Base-by-base conservation (phyloP, 1,140 invertebrate genomes). In the Diabrotica undecimpunctata region DNA sequence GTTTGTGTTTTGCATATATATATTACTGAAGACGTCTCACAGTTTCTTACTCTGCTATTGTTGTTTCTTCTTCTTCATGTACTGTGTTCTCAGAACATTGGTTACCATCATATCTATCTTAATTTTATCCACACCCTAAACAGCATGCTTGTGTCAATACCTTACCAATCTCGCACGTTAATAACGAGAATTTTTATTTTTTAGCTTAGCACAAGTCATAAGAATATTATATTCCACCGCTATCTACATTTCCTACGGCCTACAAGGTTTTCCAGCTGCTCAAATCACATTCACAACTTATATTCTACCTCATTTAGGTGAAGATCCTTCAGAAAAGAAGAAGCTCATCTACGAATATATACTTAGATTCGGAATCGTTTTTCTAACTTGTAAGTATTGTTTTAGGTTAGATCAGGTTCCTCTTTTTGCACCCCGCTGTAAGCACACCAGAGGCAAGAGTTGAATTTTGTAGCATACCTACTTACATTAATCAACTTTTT, bases 261-360 rank as follows among this genome's bases (percentile, higher is more conserved):
- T 98, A 13, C 95, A 98, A 80, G 90, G 93, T 54, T 98, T 95
- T 79, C 95, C 98, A 2, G 93, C 96, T 0, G 87, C 96, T 7
- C 87, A 91, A 66, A 95, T 97, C 46, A 82, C 96, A 12, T 96
- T 93, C 93, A 87, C 88, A 12, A 86, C 83, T 5, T 66, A 66
- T 57, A 60, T 66, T 25, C n/a, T 90, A 89, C 72, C 66, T 90
- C 14, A 77, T 82, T n/a, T 84, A 86, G 7, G 79, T 80, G 12
- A 70, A 88, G 13, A 76, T 82, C 8, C 41, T n/a, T 10, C 41
- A 6, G 41, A 46, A n/a, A 59, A 46, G 82, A 61, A 58, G 46
- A 63, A 77, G 81, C 13, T 77, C 77, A 5, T 80, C 83, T 81
- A 82, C 60, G 88, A 93, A 75, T 90, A 87, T 69, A 72, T 82